Percentiles rank a stretch among this genome's conserved stretches.
Conservation (phyloP, 2,797 vertebrate species). For the Xenentodon cancila region DNA sequence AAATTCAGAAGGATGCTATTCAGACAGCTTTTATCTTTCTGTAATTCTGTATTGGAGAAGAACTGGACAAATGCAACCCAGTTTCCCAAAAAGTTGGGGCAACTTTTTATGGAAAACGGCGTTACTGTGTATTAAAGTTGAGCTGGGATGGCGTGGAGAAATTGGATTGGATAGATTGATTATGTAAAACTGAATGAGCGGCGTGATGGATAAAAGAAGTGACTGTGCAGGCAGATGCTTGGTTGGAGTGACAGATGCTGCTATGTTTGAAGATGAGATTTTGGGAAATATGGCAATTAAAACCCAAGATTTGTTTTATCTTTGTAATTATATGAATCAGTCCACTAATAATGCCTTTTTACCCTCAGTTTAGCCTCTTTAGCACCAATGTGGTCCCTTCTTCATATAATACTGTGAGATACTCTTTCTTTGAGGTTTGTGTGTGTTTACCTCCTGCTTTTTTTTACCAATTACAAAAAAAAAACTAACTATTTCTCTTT, state of each 20-base stretch:
- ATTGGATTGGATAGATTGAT: background rate
- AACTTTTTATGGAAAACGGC: constrained; percentile 1
- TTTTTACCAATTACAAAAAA: too few relatives aligned
- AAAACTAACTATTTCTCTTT: too few relatives aligned
- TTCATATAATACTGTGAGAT: background rate
- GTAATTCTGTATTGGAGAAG: too few relatives aligned
- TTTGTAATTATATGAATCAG: too few relatives aligned
- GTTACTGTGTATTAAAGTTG: background rate
- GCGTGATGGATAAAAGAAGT: constrained; percentile 5
- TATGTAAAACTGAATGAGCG: constrained; percentile 5
- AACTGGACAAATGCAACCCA: background rate
- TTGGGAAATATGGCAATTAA: constrained; percentile 17
- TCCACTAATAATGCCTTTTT: too few relatives aligned
- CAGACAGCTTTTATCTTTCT: too few relatives aligned
- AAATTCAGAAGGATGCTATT: background rate
- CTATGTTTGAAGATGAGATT: constrained; percentile 40
- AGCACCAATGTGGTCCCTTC: too few relatives aligned
- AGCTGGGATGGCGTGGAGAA: background rate
- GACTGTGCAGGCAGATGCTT: constrained; percentile 37
- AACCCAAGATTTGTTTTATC: background rate
- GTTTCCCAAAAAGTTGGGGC: background rate
- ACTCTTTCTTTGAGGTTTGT: background rate
- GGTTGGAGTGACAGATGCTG: constrained; percentile 45
- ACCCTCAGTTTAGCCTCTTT: too few relatives aligned
- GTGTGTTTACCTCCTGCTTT: background rate